phyloP scores from a whole-genome alignment of 2,797 vertebrate genomes.

The Sternarchorhynchus goeldii region DNA sequence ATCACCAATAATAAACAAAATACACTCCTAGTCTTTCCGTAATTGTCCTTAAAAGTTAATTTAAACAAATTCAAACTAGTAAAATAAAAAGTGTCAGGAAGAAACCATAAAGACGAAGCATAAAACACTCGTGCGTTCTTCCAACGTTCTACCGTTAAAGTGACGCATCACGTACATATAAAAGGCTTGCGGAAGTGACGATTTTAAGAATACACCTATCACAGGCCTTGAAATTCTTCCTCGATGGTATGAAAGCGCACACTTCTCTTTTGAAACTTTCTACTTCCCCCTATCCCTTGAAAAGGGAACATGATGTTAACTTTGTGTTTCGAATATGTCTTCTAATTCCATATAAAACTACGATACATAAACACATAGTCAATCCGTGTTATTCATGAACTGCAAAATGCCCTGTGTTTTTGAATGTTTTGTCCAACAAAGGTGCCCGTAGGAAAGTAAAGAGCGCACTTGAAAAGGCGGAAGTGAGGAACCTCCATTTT shows the following conservation, averaged over 20 bases:
- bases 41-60: no score
- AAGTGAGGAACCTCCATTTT: slow-evolving; percentile 52
- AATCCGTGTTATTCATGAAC: no score
- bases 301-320: neutral
- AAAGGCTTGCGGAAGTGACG: slow-evolving; percentile 23
- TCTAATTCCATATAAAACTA: no score
- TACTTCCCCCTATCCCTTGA: neutral
- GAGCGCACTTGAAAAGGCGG: slow-evolving; percentile 14
- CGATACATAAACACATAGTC: no score
- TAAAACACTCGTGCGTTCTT: neutral
- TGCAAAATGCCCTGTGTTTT: no score
- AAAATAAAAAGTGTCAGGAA: no score
- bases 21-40: neutral
- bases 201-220: slow-evolving; percentile 15
- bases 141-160: neutral
- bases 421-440: no score
- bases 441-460: no score
- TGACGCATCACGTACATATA: neutral
- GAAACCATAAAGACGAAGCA: no score
- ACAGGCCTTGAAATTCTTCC: neutral
- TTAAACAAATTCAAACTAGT: neutral
- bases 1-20: neutral
- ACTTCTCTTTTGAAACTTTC: neutral
- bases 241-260: neutral
- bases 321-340: no score